Percentiles rank a stretch among this genome's conserved stretches.
Evolutionary conservation across 2,888 invertebrate genomes (phyloP).

Genomic region (Pseudanteris insignis): DNA sequence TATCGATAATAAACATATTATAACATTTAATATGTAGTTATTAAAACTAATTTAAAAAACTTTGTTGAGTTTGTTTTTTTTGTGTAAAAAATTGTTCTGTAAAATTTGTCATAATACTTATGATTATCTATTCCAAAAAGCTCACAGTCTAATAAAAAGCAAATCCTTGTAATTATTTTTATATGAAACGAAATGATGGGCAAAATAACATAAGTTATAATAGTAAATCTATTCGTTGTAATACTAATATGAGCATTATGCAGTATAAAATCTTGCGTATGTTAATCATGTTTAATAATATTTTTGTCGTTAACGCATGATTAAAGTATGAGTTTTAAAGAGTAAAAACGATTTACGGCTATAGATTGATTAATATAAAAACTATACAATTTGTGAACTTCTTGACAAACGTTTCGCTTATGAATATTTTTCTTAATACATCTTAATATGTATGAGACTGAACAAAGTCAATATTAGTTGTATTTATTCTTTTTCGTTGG

Average conservation of each 20-base stretch:
- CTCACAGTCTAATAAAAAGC: constrained; percentile 32
- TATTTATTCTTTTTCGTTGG: too few relatives aligned
- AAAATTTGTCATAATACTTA: too few relatives aligned
- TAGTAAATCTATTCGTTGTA: constrained; percentile 62
- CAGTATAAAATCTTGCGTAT: constrained; percentile 56
- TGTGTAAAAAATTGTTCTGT: too few relatives aligned
- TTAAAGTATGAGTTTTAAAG: constrained; percentile 56
- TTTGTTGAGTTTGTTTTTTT: too few relatives aligned
- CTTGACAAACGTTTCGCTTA: constrained; percentile 33
- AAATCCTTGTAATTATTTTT: constrained; percentile 19
- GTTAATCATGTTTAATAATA: constrained; percentile 52
- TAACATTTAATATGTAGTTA: too few relatives aligned
- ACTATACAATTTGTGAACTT: constrained; percentile 56
- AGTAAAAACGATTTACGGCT: constrained; percentile 56
- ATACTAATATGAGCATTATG: constrained; percentile 64
- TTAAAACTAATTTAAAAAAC: too few relatives aligned
- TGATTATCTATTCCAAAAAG: too few relatives aligned
- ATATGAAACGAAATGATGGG: constrained; percentile 35
- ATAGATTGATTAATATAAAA: constrained; percentile 54
- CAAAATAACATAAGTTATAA: constrained; percentile 52
- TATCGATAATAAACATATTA: too few relatives aligned
- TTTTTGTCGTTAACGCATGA: constrained; percentile 52
- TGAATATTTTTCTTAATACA: too few relatives aligned
- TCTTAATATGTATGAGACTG: too few relatives aligned
- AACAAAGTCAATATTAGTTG: too few relatives aligned